A percentile compares a stretch with the other conserved stretches of the same genome.
Evolutionary conservation across 2,113 vertebrate species (phyloP).

Genomic region (Coturnix japonica): DNA sequence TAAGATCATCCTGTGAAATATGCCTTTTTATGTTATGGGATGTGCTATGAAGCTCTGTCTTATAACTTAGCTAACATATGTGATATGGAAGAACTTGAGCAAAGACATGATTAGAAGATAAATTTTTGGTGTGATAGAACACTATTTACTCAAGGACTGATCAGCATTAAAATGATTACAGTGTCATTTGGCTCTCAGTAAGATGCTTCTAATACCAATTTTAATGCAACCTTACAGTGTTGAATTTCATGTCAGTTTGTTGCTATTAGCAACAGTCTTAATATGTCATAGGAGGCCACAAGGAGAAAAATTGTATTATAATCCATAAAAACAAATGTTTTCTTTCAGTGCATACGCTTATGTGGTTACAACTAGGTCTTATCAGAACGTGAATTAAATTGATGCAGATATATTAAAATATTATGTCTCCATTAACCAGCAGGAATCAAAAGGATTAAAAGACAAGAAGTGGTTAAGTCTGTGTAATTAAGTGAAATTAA

Average conservation of each 20-base stretch:
- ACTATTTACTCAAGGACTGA: slow-evolving; percentile 10
- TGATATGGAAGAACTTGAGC: neutral
- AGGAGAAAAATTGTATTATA: slow-evolving; percentile 52
- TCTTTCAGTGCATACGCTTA: neutral
- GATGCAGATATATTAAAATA: neutral
- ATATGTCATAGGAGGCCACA: slow-evolving; percentile 10
- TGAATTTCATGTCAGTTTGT: slow-evolving; percentile 55
- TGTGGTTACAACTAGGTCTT: slow-evolving; percentile 24
- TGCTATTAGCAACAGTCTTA: slow-evolving; percentile 74
- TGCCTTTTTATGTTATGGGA: neutral
- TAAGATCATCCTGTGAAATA: neutral
- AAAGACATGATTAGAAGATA: slow-evolving; percentile 28
- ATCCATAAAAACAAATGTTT: slow-evolving; percentile 33
- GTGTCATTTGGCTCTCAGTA: slow-evolving; percentile 24
- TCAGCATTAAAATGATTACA: slow-evolving; percentile 39
- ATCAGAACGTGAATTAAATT: neutral
- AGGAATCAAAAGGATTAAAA: neutral
- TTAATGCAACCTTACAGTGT: slow-evolving; percentile 2
- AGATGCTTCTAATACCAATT: slow-evolving; percentile 57
- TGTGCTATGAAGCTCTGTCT: neutral
- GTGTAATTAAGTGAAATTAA: neutral
- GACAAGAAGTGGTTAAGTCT: neutral
- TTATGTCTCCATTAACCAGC: neutral
- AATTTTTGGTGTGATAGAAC: slow-evolving; percentile 3
- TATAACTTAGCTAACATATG: slow-evolving; percentile 11